Percentiles rank a stretch among this genome's conserved stretches.
Conservation (phyloP, 1,140 invertebrate genomes). For the Procambarus clarkii region DNA sequence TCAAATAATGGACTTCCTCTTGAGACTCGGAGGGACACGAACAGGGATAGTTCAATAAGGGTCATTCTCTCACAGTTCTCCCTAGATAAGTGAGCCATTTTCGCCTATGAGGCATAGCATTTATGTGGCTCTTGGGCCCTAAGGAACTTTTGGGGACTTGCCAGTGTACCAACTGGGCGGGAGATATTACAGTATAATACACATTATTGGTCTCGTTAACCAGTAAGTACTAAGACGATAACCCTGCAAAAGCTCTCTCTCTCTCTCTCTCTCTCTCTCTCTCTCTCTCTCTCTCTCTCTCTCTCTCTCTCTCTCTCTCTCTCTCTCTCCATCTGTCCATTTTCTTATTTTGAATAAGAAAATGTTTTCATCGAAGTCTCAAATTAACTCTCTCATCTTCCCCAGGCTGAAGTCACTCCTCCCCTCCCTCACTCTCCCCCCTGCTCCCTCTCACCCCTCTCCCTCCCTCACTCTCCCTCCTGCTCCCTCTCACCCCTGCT, state of each 20-base stretch:
- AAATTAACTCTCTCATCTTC: no score
- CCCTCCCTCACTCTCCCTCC: neutral
- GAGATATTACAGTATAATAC: neutral
- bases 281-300: conserved; percentile 10
- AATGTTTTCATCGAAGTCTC: no score
- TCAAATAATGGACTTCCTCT: no score
- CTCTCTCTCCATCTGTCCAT: neutral
- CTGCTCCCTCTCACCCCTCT: neutral
- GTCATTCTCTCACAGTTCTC: neutral
- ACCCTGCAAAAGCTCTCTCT: neutral
- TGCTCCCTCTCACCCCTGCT: no score
- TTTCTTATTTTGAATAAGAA: no score
- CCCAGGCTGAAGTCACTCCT: neutral
- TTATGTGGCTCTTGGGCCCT: neutral
- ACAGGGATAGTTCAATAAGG: no score
- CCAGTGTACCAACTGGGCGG: no score
- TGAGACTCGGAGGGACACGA: no score
- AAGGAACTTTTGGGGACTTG: no score
- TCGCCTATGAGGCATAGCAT: neutral
- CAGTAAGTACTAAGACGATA: neutral
- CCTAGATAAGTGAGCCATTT: neutral
- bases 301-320: conserved; percentile 4
- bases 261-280: neutral
- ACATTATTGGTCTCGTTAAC: neutral
- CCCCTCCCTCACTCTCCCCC: neutral